These are phyloP conservation scores for Globodera rostochiensis DNA, from an alignment of 1,140 invertebrate species.

Conservation along the genomic window DNA sequence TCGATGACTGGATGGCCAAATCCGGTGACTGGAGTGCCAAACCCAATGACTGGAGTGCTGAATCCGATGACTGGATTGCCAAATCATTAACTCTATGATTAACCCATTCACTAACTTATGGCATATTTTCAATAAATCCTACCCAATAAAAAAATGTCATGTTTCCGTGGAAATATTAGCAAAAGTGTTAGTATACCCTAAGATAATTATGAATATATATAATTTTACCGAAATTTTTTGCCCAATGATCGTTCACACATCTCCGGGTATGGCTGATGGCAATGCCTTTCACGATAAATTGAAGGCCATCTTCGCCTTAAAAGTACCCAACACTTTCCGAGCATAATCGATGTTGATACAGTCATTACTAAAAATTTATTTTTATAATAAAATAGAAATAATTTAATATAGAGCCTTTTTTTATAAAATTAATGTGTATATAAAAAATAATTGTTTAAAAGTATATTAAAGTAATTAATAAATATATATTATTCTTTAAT, in stretches of 20 bases:
- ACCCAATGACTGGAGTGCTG: background rate
- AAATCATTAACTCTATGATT: background rate
- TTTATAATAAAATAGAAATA: constrained; percentile 24
- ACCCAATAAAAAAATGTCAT: too few relatives aligned
- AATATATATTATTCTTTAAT: too few relatives aligned
- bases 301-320: constrained; percentile 73
- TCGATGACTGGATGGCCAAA: background rate
- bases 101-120: background rate
- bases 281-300: constrained; percentile 69
- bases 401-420: constrained; percentile 1
- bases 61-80: background rate
- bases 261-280: constrained; percentile 74
- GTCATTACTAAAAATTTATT: constrained; percentile 24
- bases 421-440: constrained; percentile 17
- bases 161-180: too few relatives aligned
- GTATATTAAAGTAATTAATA: background rate
- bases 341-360: constrained; percentile 49
- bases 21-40: background rate
- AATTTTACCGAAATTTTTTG: constrained; percentile 70
- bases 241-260: constrained; percentile 73
- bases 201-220: background rate
- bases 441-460: constrained; percentile 27
- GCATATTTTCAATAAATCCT: too few relatives aligned
- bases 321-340: constrained; percentile 76
- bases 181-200: background rate